These are phyloP conservation scores for Tridacna crocea DNA, from an alignment of 2,888 invertebrate species.

Conservation along the genomic window DNA sequence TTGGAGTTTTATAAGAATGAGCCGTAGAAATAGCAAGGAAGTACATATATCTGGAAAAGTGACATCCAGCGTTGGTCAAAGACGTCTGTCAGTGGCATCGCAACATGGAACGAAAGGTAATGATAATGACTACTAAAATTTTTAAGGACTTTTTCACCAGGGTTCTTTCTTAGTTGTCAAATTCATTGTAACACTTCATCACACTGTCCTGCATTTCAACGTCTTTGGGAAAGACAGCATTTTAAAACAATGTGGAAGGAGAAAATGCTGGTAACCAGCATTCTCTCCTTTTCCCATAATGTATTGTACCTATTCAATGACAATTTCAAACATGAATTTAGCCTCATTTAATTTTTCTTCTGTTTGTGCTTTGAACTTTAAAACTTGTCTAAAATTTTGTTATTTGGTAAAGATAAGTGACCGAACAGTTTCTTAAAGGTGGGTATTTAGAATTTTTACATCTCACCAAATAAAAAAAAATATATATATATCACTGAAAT, in stretches of 20 bases:
- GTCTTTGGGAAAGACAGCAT: neutral
- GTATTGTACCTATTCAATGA: neutral
- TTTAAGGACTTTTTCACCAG: no score
- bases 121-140: neutral
- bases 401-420: no score
- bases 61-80: slow-evolving; percentile 23
- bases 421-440: no score
- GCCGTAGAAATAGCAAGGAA: slow-evolving; percentile 47
- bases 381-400: no score
- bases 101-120: slow-evolving; percentile 46
- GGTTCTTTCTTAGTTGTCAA: no score
- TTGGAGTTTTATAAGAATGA: neutral
- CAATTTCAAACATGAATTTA: no score
- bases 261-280: neutral
- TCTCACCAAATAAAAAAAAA: no score
- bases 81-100: slow-evolving; percentile 51
- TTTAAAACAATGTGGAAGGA: neutral
- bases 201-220: neutral
- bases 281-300: neutral
- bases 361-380: no score
- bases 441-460: no score
- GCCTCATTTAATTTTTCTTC: no score
- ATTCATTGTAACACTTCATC: no score
- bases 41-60: slow-evolving; percentile 13
- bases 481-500: no score